Evolutionary conservation across 2,888 invertebrate genomes (phyloP).

Genomic region (Idaea straminata): DNA sequence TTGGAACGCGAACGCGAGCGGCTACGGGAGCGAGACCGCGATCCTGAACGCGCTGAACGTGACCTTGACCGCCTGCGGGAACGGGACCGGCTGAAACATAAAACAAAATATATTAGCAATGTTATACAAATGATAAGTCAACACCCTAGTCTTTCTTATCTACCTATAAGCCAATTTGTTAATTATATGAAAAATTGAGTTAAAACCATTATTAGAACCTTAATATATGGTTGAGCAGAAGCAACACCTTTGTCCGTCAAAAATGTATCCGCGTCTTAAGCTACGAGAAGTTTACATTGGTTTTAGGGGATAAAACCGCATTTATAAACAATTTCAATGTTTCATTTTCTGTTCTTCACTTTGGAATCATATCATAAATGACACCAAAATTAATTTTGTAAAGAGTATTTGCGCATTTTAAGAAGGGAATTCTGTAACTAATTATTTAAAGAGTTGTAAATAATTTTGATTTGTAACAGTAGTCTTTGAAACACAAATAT

Average conservation of each 20-base stretch:
- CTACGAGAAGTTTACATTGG: too few species aligned
- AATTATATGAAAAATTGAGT: background rate
- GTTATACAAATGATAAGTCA: background rate
- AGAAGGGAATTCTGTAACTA: background rate
- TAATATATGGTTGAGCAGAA: background rate
- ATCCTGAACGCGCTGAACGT: conserved; percentile 75
- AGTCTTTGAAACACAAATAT: conserved; percentile 65
- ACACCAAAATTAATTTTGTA: background rate
- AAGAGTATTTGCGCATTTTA: background rate
- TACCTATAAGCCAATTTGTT: background rate
- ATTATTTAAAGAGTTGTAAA: background rate
- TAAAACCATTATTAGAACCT: background rate
- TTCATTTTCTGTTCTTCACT: too few species aligned
- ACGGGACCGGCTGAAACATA: conserved; percentile 78
- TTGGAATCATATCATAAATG: background rate
- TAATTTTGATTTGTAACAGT: conserved; percentile 23
- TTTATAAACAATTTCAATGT: too few species aligned
- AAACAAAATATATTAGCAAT: conserved; percentile 9
- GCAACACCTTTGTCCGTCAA: too few species aligned
- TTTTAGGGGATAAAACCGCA: too few species aligned
- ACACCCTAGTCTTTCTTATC: conserved; percentile 9
- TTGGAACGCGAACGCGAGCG: conserved; percentile 78
- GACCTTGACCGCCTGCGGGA: conserved; percentile 83
- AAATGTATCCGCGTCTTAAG: too few species aligned
- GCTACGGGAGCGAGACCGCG: conserved; percentile 69